phyloP scores from a whole-genome alignment of 2,113 vertebrate genomes.

The Oenanthe oenanthe region DNA sequence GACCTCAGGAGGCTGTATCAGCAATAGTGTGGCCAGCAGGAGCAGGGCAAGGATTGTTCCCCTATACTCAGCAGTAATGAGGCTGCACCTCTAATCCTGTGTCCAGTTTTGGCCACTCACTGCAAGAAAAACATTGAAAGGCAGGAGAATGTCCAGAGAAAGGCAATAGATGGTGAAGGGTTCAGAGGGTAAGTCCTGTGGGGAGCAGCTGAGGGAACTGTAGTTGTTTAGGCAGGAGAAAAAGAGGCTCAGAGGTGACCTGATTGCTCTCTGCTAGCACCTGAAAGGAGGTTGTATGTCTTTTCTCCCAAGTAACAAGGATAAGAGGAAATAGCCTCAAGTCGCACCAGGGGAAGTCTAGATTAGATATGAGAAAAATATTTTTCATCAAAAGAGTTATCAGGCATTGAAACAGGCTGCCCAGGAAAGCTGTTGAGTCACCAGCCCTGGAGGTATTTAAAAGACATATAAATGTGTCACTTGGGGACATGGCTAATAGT shows the following conservation, averaged over 20 bases:
- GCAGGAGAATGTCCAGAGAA: accelerated
- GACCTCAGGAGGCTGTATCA: neutral
- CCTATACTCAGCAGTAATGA: accelerated
- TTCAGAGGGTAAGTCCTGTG: neutral
- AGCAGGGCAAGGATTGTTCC: accelerated
- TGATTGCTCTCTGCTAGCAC: neutral
- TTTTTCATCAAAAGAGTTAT: neutral
- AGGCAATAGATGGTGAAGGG: accelerated
- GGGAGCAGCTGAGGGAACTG: neutral
- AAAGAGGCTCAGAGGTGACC: neutral
- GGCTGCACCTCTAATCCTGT: accelerated
- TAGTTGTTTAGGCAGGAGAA: neutral
- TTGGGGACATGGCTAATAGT: neutral
- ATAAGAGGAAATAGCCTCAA: neutral
- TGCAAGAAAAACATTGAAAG: no score
- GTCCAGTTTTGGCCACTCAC: neutral
- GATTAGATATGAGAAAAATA: neutral
- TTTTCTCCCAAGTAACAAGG: neutral
- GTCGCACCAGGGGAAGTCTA: neutral
- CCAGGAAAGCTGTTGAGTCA: neutral
- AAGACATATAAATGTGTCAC: accelerated
- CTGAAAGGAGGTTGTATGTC: neutral
- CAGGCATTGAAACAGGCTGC: neutral
- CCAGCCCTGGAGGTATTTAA: neutral
- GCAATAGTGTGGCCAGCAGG: neutral